phyloP scores from a whole-genome alignment of 1,140 invertebrate species.

The Pseudoatta argentina region DNA sequence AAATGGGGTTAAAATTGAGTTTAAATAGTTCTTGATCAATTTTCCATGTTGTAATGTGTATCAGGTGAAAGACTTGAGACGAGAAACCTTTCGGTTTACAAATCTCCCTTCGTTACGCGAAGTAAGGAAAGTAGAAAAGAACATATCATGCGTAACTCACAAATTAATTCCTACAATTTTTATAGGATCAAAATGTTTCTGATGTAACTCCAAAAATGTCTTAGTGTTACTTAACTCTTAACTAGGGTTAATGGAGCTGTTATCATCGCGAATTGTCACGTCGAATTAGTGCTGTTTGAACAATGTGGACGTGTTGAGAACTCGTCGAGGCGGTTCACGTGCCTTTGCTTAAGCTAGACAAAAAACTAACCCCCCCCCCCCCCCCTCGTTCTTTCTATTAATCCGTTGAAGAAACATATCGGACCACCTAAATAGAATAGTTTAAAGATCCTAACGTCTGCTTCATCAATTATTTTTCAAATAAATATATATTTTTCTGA shows the following conservation, averaged over 20 bases:
- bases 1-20: neutral
- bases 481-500: no score
- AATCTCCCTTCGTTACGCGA: neutral
- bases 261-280: slow-evolving; percentile 28
- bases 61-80: neutral
- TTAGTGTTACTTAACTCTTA: neutral
- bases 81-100: neutral
- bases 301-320: neutral
- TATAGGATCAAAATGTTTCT: slow-evolving; percentile 7
- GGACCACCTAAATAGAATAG: neutral
- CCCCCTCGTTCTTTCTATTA: neutral
- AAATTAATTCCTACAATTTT: neutral
- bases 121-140: neutral
- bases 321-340: slow-evolving; percentile 5
- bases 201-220: slow-evolving; percentile 7
- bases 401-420: neutral
- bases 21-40: neutral
- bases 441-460: no score
- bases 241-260: slow-evolving; percentile 11
- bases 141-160: neutral
- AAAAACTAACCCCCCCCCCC: neutral
- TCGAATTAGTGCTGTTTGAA: neutral
- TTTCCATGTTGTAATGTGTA: neutral
- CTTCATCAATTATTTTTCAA: no score
- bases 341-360: neutral